Evolutionary conservation across 2,888 invertebrate genomes (phyloP).

Genomic region (Scaptodrosophila latifasciaeformis): DNA sequence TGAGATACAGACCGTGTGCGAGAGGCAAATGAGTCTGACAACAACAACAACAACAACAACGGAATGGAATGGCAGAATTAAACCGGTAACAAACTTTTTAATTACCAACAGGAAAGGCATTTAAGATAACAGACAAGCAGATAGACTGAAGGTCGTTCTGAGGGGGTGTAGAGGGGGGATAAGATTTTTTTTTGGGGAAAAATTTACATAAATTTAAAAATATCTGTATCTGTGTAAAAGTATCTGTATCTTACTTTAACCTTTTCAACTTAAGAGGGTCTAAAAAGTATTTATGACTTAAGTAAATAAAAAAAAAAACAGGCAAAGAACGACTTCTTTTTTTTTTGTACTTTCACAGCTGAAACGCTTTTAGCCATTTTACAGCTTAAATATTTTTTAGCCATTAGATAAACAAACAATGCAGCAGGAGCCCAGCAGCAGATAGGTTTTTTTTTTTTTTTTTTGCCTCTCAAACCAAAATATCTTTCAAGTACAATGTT

Average conservation of each 20-base stretch:
- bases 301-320: conserved; percentile 30
- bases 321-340: not conserved
- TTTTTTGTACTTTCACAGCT: not conserved
- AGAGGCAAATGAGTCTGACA: conserved; percentile 12
- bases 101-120: conserved; percentile 63
- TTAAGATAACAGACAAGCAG: conserved; percentile 34
- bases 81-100: conserved; percentile 59
- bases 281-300: conserved; percentile 58
- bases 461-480: no score
- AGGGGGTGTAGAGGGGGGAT: not conserved
- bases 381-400: conserved; percentile 64
- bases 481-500: conserved; percentile 71
- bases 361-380: conserved; percentile 48
- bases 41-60: conserved; percentile 13
- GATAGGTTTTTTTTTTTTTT: no score
- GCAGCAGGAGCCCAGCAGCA: conserved; percentile 17
- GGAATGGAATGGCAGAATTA: no score
- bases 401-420: conserved; percentile 65
- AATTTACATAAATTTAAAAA: conserved; percentile 60
- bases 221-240: no score
- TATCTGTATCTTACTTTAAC: no score
- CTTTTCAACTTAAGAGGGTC: conserved; percentile 9
- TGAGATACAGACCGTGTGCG: not conserved
- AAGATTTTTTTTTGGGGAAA: conserved; percentile 15
- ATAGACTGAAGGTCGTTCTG: not conserved